A percentile compares a stretch with the other conserved stretches of the same genome.
These are phyloP conservation scores for Acleris cristana DNA, from an alignment of 2,888 invertebrate species.

Conservation along the genomic window DNA sequence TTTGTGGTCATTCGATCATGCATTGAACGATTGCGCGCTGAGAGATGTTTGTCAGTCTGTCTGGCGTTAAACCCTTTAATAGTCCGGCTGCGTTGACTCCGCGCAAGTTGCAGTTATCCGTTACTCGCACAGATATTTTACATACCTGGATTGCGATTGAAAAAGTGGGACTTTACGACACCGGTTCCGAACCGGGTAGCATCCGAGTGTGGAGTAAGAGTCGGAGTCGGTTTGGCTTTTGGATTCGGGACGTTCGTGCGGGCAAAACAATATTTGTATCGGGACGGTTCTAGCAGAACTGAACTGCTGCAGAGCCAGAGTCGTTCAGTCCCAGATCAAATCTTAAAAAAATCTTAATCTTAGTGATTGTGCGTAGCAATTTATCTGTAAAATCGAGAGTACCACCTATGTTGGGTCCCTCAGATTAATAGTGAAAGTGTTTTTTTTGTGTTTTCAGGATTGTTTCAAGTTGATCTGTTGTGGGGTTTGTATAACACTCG, in stretches of 20 bases:
- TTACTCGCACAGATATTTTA: neutral
- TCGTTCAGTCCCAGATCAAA: constrained; percentile 8
- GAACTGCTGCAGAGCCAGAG: neutral
- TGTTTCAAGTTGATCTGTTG: constrained; percentile 66
- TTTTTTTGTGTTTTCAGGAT: constrained; percentile 71
- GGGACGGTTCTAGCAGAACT: constrained; percentile 4
- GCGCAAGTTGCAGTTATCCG: neutral
- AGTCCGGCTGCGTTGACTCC: constrained; percentile 12
- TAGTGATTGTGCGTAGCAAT: neutral
- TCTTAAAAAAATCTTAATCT: constrained; percentile 3
- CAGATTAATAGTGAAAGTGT: constrained; percentile 51
- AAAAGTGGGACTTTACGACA: constrained; percentile 8
- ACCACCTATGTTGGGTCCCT: constrained; percentile 6
- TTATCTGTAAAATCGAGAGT: neutral
- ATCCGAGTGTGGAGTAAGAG: neutral
- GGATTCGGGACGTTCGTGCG: neutral
- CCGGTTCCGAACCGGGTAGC: neutral
- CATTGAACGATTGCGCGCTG: constrained; percentile 4
- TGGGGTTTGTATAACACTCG: constrained; percentile 64
- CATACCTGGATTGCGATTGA: neutral
- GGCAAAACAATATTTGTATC: neutral
- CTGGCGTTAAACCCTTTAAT: constrained; percentile 2
- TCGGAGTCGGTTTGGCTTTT: neutral
- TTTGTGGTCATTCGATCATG: neutral
- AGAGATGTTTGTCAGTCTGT: constrained; percentile 1